Evolutionary conservation across 1,140 invertebrate genomes (phyloP).

Genomic region (Steinernema feltiae): DNA sequence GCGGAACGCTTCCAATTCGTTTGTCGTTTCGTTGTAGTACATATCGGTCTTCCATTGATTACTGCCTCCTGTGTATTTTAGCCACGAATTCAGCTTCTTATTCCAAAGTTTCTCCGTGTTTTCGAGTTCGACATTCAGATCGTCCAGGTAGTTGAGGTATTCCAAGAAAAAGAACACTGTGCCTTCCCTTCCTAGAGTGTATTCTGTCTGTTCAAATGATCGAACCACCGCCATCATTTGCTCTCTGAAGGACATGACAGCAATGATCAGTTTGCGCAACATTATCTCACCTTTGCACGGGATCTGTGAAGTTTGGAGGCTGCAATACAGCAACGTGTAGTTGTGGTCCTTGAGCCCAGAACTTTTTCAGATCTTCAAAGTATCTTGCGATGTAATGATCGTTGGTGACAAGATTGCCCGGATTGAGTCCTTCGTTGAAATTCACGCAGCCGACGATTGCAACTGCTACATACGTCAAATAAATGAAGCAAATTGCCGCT

Average conservation of each 20-base stretch:
- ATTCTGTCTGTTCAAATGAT: conserved; percentile 53
- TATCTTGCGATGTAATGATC: conserved; percentile 55
- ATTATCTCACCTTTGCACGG: conserved; percentile 40
- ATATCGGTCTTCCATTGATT: conserved; percentile 56
- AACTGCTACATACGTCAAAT: conserved; percentile 73
- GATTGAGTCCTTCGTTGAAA: conserved; percentile 66
- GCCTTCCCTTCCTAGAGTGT: conserved; percentile 56
- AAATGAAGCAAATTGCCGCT: conserved; percentile 70
- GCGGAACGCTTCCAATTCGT: conserved; percentile 48
- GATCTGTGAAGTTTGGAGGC: conserved; percentile 54
- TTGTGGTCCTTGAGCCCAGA: conserved; percentile 55
- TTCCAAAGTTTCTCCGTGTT: conserved; percentile 55
- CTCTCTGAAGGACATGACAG: conserved; percentile 37
- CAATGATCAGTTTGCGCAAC: not conserved
- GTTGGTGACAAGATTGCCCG: conserved; percentile 53
- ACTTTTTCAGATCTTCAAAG: conserved; percentile 49
- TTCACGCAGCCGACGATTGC: conserved; percentile 80
- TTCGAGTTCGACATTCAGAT: conserved; percentile 55
- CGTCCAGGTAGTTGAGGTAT: conserved; percentile 55
- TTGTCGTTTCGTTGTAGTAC: conserved; percentile 39
- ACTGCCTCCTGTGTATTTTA: conserved; percentile 53
- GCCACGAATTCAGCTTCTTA: conserved; percentile 51
- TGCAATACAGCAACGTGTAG: conserved; percentile 54
- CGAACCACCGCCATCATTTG: conserved; percentile 43
- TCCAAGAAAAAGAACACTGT: conserved; percentile 57